Percentiles rank a stretch among this genome's conserved stretches.
Conservation (phyloP, 2,797 vertebrate genomes). For the Anomalospiza imberbis region DNA sequence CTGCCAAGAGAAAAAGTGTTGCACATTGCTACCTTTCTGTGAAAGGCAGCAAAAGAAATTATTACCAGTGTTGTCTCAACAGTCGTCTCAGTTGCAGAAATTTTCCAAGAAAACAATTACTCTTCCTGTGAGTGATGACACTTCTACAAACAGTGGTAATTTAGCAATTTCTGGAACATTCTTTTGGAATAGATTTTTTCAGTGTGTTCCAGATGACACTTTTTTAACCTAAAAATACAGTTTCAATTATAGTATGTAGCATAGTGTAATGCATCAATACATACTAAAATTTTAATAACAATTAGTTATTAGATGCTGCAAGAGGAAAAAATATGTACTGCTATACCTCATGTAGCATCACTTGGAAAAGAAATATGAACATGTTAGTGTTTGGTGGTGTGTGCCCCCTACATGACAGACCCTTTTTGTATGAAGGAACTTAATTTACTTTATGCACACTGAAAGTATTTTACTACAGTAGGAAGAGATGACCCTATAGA, state of each 20-base stretch:
- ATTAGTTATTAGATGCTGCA: background rate
- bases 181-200: background rate
- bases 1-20: background rate
- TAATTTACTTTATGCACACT: constrained; percentile 15
- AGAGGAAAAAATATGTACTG: background rate
- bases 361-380: background rate
- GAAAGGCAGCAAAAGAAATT: background rate
- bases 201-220: background rate
- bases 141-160: background rate
- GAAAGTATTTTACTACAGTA: constrained; percentile 61
- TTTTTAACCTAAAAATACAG: background rate
- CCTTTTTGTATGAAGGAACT: constrained; percentile 22
- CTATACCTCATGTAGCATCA: rapidly evolving
- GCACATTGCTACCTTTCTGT: background rate
- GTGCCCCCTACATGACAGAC: background rate
- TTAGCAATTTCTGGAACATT: background rate
- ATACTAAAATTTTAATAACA: background rate
- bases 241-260: background rate
- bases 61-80: background rate
- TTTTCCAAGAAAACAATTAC: background rate
- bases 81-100: background rate
- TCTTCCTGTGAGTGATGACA: background rate
- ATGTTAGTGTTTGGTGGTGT: background rate
- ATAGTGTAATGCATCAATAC: background rate
- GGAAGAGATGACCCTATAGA: constrained; percentile 62